Conservation (phyloP, 2,888 invertebrate genomes). For the Troilus luridus region DNA sequence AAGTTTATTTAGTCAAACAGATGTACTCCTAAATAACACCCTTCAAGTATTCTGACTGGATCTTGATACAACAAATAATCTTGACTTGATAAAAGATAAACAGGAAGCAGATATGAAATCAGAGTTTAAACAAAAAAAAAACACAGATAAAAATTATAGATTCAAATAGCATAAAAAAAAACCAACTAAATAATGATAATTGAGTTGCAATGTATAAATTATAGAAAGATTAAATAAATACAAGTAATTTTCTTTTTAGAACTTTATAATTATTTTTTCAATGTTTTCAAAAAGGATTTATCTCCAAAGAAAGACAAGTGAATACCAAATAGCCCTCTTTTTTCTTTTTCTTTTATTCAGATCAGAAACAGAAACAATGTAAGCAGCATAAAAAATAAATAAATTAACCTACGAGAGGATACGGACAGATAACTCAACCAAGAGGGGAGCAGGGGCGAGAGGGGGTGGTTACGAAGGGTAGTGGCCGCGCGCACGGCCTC, state of each 20-base stretch:
- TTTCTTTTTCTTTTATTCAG: background rate
- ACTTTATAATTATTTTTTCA: background rate
- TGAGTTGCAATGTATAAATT: background rate
- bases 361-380: background rate
- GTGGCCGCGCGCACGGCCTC: conserved; percentile 79
- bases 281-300: background rate
- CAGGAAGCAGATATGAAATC: background rate
- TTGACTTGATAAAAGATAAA: background rate
- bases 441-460: conserved; percentile 62
- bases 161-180: background rate
- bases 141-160: background rate
- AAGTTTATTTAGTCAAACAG: background rate
- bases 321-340: background rate
- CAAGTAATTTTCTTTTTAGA: background rate
- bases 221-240: background rate
- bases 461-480: conserved; percentile 65
- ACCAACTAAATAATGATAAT: background rate
- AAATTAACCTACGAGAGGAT: conserved; percentile 57
- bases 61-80: background rate
- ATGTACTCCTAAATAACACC: background rate
- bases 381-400: background rate
- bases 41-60: background rate
- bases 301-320: background rate
- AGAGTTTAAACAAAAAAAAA: background rate
- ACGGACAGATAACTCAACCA: conserved; percentile 64